Percentiles rank a stretch among this genome's conserved stretches.
These are phyloP conservation scores for Oxygymnocypris stewartii DNA, from an alignment of 2,113 vertebrate genomes.

Conservation along the genomic window DNA sequence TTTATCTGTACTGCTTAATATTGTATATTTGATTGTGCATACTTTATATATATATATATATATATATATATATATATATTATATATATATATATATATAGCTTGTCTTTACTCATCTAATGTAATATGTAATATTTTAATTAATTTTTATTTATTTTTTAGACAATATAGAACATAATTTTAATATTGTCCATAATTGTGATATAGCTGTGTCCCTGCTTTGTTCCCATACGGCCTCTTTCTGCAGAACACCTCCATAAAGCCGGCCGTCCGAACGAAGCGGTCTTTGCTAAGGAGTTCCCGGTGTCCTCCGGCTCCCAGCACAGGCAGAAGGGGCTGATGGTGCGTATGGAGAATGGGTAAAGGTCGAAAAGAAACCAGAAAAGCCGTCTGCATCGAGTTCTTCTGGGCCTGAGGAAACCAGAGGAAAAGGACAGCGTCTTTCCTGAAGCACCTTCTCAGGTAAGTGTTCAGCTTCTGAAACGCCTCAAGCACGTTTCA, in stretches of 20 bases:
- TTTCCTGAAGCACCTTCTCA: conserved; percentile 86
- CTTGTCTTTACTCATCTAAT: neutral
- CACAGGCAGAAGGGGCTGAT: conserved; percentile 93
- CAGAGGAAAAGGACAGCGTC: conserved; percentile 81
- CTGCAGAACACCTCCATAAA: conserved; percentile 86
- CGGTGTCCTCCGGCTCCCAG: conserved; percentile 94
- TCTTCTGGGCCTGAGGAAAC: conserved; percentile 52
- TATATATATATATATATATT: too few species aligned
- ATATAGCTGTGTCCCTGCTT: conserved; percentile 21
- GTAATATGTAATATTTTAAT: neutral
- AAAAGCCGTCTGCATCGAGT: conserved; percentile 50
- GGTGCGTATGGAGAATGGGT: conserved; percentile 94
- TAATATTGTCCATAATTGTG: neutral
- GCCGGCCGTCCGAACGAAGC: conserved; percentile 86
- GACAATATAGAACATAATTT: too few species aligned
- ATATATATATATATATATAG: too few species aligned
- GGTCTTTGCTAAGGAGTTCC: conserved; percentile 94
- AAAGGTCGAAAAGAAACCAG: conserved; percentile 85
- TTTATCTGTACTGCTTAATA: neutral
- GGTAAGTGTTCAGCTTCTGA: conserved; percentile 71
- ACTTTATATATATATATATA: neutral
- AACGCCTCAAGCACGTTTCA: neutral
- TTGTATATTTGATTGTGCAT: neutral
- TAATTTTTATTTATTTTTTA: too few species aligned
- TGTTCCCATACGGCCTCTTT: neutral